Evolutionary conservation across 2,888 invertebrate genomes (phyloP), one percentile per base, ranked within the genome.

Genomic region (Diaphora mendica): DNA sequence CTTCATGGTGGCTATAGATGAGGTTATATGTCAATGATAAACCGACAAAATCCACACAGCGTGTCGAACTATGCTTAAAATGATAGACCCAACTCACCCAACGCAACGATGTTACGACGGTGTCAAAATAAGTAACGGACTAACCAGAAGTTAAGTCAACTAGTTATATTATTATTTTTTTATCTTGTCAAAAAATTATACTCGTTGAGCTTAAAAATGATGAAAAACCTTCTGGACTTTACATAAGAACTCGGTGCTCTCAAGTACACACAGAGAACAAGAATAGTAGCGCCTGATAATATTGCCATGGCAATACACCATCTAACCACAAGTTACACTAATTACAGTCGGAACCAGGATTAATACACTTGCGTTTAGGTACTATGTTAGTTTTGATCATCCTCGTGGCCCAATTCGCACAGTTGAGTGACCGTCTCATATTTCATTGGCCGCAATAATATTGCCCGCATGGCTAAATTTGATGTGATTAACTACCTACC

Each of bases 381-480:
- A n/a, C 17, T 20, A 66, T 68, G n/a, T 59, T 73, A 68, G 51
- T 66, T 51, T 35, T 68, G 71, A 67, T 73, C 30, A 67, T 26
- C 68, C 72, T 71, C n/a, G 59, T 71, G 64, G 59, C 17, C 67
- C 68, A 75, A 77, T 80, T 80, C 62, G 79, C 79, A 44, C 71
- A 76, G 73, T 78, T 75, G 71, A 76, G 70, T 83, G 80, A 80
- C 81, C 79, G 73, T 55, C 68, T 77, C 70, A 35, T 72, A 64
- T 79, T 75, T 75, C 77, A 80, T 80, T 77, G 77, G 67, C 59
- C 73, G 68, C 77, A 75, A 79, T 83, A 87, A 87, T 68, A 88
- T 87, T 84, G 87, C 91, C 90, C 91, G 90, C 90, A 91, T 91
- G 78, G 83, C 84, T 84, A 84, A 87, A 85, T 85, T 83, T 79